phyloP scores from a whole-genome alignment of 2,797 vertebrate genomes.

The Acrossocheilus wenchowensis region DNA sequence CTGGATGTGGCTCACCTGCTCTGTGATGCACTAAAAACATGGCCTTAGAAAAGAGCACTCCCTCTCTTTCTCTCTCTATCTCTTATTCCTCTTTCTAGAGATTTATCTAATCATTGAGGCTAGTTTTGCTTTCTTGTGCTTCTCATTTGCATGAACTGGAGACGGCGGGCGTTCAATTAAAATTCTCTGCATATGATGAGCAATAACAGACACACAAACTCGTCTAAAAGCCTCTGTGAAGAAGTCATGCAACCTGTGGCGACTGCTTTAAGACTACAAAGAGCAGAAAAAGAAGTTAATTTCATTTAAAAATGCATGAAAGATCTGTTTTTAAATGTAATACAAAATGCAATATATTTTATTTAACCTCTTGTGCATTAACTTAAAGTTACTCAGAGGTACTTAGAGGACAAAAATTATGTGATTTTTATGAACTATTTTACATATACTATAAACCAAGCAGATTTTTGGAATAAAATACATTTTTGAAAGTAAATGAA shows the following conservation, averaged over 20 bases:
- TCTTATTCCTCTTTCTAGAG: neutral
- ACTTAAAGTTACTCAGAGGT: neutral
- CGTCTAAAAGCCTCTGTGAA: neutral
- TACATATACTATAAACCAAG: neutral
- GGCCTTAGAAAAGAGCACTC: neutral
- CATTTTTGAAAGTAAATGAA: neutral
- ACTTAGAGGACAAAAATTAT: neutral
- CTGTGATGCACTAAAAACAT: conserved; percentile 4
- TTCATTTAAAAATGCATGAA: neutral
- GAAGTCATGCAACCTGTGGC: neutral
- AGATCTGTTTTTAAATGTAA: neutral
- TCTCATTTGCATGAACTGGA: neutral
- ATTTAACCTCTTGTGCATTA: neutral
- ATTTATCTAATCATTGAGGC: neutral
- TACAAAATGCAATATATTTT: neutral
- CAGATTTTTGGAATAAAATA: neutral
- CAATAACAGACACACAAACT: neutral
- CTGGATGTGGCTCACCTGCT: neutral
- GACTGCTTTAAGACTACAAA: neutral
- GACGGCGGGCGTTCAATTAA: conserved; percentile 45
- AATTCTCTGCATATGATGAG: conserved; percentile 27
- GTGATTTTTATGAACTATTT: neutral
- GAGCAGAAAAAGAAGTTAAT: neutral
- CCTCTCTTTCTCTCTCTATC: neutral
- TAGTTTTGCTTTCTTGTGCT: neutral